Conservation (phyloP, 2,888 invertebrate genomes). For the Hanleya hanleyi region DNA sequence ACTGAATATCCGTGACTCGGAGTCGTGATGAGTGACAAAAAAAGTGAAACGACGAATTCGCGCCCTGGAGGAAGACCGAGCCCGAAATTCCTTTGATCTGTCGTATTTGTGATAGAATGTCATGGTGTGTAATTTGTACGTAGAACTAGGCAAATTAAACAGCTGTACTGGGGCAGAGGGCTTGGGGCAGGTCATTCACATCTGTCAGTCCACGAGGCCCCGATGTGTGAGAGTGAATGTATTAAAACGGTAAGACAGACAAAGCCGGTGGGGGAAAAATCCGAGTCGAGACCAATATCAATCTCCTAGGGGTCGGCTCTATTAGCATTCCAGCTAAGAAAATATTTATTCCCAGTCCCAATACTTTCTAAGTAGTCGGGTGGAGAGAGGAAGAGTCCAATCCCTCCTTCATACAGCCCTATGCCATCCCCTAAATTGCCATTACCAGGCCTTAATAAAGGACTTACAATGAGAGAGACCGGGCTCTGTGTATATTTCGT, state of each 20-base stretch:
- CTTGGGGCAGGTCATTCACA: not conserved
- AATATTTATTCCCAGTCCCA: constrained; percentile 1
- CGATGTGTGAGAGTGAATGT: constrained; percentile 8
- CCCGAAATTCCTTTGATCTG: not conserved
- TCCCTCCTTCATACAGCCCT: not conserved
- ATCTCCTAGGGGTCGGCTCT: not conserved
- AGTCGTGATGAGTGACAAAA: not conserved
- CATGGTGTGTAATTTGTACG: constrained; percentile 6
- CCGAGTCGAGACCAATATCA: not conserved
- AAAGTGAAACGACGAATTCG: not conserved
- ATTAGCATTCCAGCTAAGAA: constrained; percentile 8
- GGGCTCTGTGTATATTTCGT: not conserved
- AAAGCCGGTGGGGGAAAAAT: not conserved
- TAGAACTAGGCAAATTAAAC: not conserved
- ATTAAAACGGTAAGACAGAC: not conserved
- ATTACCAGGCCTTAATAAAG: not conserved
- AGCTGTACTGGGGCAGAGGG: not conserved
- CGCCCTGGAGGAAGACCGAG: not conserved
- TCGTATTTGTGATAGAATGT: constrained; percentile 3
- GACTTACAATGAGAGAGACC: constrained; percentile 6
- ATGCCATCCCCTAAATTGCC: not conserved
- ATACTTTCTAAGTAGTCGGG: not conserved
- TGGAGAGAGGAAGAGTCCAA: not conserved
- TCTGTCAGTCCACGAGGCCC: not conserved
- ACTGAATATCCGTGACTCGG: not conserved